A percentile compares a stretch with the other conserved stretches of the same genome.
Conservation (phyloP, 2,888 invertebrate genomes). For the Drosophila histrio region DNA sequence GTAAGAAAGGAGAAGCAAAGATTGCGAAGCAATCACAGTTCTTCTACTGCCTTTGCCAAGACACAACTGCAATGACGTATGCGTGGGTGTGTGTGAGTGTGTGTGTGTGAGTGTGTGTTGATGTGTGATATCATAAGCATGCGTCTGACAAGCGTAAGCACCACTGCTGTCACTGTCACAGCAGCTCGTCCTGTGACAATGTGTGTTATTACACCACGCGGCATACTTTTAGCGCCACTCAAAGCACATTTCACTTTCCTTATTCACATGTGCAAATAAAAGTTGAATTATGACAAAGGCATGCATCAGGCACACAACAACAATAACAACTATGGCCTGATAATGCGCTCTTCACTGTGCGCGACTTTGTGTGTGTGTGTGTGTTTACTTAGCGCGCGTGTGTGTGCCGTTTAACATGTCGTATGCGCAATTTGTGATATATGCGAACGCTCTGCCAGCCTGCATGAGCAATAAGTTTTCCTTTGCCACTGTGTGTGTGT, state of each 20-base stretch:
- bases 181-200: slow-evolving; percentile 44
- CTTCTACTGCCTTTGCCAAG: slow-evolving; percentile 21
- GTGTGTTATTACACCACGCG: slow-evolving; percentile 72
- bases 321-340: slow-evolving; percentile 58
- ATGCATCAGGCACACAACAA: slow-evolving; percentile 51
- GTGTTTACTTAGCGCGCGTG: slow-evolving; percentile 37
- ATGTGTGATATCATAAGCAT: slow-evolving; percentile 72
- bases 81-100: slow-evolving; percentile 10
- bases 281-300: slow-evolving; percentile 73
- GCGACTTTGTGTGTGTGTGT: not conserved
- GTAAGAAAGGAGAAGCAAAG: slow-evolving; percentile 14
- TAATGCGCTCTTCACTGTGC: slow-evolving; percentile 65
- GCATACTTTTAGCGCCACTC: slow-evolving; percentile 77
- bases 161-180: slow-evolving; percentile 72
- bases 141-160: slow-evolving; percentile 77
- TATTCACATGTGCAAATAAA: slow-evolving; percentile 57
- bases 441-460: slow-evolving; percentile 59
- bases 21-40: slow-evolving; percentile 36
- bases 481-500: slow-evolving; percentile 6
- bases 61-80: slow-evolving; percentile 34
- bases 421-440: slow-evolving; percentile 79
- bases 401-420: slow-evolving; percentile 71
- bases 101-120: slow-evolving; percentile 30
- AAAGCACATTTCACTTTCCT: slow-evolving; percentile 57
- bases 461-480: slow-evolving; percentile 68